phyloP scores from a whole-genome alignment of 2,113 vertebrate species.

The Brachyhypopomus gauderio region DNA sequence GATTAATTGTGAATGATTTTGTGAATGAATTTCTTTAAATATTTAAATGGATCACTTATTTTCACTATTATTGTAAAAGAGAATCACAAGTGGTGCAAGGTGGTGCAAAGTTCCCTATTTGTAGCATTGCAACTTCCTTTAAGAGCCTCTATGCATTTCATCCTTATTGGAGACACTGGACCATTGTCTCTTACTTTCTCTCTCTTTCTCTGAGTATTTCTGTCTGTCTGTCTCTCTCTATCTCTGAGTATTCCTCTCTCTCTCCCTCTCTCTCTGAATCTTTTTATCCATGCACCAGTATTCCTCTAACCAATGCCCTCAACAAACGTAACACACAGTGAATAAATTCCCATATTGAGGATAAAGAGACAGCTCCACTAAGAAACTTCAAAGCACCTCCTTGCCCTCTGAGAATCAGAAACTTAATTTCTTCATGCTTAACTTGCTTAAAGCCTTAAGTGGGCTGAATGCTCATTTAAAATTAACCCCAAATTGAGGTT shows the following conservation, averaged over 20 bases:
- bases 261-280: background rate
- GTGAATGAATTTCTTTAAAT: background rate
- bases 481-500: constrained; percentile 49
- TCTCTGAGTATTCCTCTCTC: background rate
- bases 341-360: constrained; percentile 41
- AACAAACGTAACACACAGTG: constrained; percentile 43
- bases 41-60: background rate
- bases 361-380: constrained; percentile 17
- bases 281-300: background rate
- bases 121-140: background rate
- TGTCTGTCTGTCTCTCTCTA: constrained; percentile 7
- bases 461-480: constrained; percentile 30
- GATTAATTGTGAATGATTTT: background rate
- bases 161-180: background rate
- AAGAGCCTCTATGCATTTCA: background rate
- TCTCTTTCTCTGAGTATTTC: background rate
- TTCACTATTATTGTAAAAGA: background rate
- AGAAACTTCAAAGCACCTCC: constrained; percentile 53
- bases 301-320: constrained; percentile 46
- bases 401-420: constrained; percentile 57
- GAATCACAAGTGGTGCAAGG: too few species aligned
- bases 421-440: constrained; percentile 56
- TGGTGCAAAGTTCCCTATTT: background rate
- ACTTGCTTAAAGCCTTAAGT: constrained; percentile 45
- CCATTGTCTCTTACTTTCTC: constrained; percentile 3